Base-by-base conservation (phyloP, 2,113 vertebrate genomes). In the Prolemur simus region DNA sequence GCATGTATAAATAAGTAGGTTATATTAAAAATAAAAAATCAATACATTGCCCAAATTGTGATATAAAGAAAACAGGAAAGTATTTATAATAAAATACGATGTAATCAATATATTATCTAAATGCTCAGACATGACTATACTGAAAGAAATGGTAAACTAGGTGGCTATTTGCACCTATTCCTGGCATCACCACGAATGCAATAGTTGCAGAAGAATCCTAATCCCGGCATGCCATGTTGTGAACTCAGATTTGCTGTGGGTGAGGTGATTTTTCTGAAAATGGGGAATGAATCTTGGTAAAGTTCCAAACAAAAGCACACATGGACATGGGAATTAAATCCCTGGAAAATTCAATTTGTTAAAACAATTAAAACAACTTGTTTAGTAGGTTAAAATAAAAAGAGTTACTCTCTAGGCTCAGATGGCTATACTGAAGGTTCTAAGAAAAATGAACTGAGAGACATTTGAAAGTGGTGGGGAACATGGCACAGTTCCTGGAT, bases 21-120 rank as follows among this genome's bases (percentile, higher is more conserved):
- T 84, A 58, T 42, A n/a, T 78, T 95, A 73, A 92, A 96, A 89
- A 76, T 64, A 18, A 63, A 54, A 34, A 56, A 77, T 29, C 32
- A 74, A 29, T 71, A 4, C 27, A 20, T 83, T n/a, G 13, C 11
- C 21, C 6, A 45, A 64, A 92, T 81, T 95, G 25, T 77, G 58
- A 84, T 71, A 54, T 52, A 85, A 93, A 94, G 32, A 45, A 73
- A 89, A 56, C 8, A 45, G 42, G 42, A 78, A 87, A 71, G 9
- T 66, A 82, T 37, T 66, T 34, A 45, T 29, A 69, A 64, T 42
- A 81, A 77, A 96, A 82, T 52, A 37, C 32, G 15, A 32, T 56
- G 1, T 20, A 27, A 93, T 91, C n/a, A 56, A 56, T 56, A 56
- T 56, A 39, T 23, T 45, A 8, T 63, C 27, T 90, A 92, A 63